Evolutionary conservation across 2,797 vertebrate species (phyloP).

Genomic region (Eupleurogrammus muticus): DNA sequence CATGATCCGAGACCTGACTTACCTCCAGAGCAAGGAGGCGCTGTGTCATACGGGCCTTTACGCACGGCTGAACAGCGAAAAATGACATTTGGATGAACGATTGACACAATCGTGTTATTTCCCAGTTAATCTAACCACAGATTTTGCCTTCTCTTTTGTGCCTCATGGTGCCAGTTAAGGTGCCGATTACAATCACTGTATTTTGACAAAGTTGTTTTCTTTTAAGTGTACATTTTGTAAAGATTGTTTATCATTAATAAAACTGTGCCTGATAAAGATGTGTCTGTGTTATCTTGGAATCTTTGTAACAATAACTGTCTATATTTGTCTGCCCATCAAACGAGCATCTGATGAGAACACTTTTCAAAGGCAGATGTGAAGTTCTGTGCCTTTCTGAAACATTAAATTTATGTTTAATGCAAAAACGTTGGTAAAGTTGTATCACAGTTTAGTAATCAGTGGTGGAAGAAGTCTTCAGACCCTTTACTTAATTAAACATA

Average conservation of each 20-base stretch:
- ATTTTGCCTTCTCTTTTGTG: not conserved
- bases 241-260: conserved; percentile 65
- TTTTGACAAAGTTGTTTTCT: conserved; percentile 3
- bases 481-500: no score
- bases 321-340: not conserved
- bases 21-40: conserved; percentile 84
- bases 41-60: conserved; percentile 80
- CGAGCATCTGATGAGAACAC: no score
- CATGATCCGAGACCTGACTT: conserved; percentile 86
- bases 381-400: no score
- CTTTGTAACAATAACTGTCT: not conserved
- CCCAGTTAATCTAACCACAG: conserved; percentile 1
- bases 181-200: conserved; percentile 7
- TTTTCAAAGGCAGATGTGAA: no score
- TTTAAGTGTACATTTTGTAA: conserved; percentile 53
- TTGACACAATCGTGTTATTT: not conserved
- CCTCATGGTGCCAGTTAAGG: conserved; percentile 8
- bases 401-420: no score
- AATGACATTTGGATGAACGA: conserved; percentile 52
- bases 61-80: conserved; percentile 79
- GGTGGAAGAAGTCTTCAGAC: no score
- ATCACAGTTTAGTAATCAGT: no score
- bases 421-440: no score
- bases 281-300: conserved; percentile 8
- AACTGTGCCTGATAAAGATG: conserved; percentile 32